These are phyloP conservation scores for Hycleus cichorii DNA, from an alignment of 1,140 invertebrate species.

Conservation along the genomic window DNA sequence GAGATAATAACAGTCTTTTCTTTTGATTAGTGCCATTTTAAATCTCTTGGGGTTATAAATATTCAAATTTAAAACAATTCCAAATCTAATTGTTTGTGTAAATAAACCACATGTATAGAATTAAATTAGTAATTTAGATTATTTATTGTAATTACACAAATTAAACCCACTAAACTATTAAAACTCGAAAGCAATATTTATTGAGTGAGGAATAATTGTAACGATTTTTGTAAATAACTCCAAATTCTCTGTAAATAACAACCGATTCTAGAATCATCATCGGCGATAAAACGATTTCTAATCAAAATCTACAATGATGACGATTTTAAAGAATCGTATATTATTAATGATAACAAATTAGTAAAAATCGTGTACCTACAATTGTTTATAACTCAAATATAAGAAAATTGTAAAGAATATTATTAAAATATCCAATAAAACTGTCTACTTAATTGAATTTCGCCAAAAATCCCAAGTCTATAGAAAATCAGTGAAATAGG, in stretches of 20 bases:
- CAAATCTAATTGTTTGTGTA: background rate
- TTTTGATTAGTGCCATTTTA: constrained; percentile 11
- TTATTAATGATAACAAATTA: background rate
- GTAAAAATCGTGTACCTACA: constrained; percentile 15
- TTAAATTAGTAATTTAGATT: constrained; percentile 8
- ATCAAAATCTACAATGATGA: too few species aligned
- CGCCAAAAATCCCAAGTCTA: too few species aligned
- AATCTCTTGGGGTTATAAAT: constrained; percentile 11
- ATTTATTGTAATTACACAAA: constrained; percentile 17
- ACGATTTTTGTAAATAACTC: background rate
- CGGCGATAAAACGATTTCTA: too few species aligned
- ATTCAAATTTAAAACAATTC: background rate
- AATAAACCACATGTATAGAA: constrained; percentile 1
- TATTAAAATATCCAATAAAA: constrained; percentile 14
- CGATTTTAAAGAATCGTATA: too few species aligned
- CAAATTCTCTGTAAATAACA: background rate
- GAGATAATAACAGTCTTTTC: constrained; percentile 21
- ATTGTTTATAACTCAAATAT: constrained; percentile 17
- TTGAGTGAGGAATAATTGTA: constrained; percentile 2
- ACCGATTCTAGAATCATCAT: background rate
- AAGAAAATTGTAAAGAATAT: constrained; percentile 12
- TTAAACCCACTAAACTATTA: background rate
- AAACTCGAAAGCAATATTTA: constrained; percentile 22
- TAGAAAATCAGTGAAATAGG: too few species aligned
- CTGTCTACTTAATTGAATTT: background rate